phyloP scores from a whole-genome alignment of 2,113 vertebrate species.

The Corythoichthys haematopterus region DNA sequence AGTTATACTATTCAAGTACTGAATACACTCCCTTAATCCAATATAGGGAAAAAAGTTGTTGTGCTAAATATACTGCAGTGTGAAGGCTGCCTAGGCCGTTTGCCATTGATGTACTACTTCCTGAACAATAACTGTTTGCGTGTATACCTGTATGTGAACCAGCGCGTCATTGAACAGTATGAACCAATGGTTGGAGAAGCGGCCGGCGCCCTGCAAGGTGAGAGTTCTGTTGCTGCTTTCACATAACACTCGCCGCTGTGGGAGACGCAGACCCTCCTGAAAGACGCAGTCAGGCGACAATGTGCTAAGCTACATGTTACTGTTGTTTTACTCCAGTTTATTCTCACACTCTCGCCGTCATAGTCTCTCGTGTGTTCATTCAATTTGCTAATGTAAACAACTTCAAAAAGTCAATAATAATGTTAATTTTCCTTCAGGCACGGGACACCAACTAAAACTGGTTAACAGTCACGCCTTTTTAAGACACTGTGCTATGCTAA shows the following conservation, averaged over 20 bases:
- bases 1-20: no score
- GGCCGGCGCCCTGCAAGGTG: constrained; percentile 86
- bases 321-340: not conserved
- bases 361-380: not conserved
- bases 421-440: not conserved
- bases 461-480: not conserved
- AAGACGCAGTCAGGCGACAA: constrained; percentile 8
- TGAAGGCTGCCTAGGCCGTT: not conserved
- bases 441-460: not conserved
- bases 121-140: not conserved
- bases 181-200: constrained; percentile 96
- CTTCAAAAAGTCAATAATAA: not conserved
- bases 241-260: constrained; percentile 85
- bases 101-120: not conserved
- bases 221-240: constrained; percentile 88
- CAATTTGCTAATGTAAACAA: not conserved
- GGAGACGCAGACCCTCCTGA: constrained; percentile 85
- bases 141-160: constrained; percentile 89
- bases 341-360: not conserved
- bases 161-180: constrained; percentile 95
- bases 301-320: not conserved
- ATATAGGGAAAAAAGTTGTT: not conserved
- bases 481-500: not conserved
- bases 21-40: not conserved
- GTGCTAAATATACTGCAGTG: not conserved